Evolutionary conservation across 1,140 invertebrate genomes (phyloP), one percentile per base, ranked within the genome.

Genomic region (Dendrolimus punctatus): DNA sequence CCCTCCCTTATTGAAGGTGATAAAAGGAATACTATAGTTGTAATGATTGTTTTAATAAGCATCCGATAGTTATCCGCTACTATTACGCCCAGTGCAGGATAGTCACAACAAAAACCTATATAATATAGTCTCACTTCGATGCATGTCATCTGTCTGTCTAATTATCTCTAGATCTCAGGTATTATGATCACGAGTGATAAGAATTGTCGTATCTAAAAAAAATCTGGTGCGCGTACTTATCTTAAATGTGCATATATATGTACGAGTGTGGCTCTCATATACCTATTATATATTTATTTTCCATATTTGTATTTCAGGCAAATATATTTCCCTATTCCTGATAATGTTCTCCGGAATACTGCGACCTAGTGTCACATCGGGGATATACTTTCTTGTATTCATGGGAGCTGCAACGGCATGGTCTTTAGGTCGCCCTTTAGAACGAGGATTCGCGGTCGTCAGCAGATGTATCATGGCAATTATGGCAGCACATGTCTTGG

Each of bases 331-430:
- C 8, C 77, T 96, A 42, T 90, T 91, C 39, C 89, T 92, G 6
- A 82, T 96, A 52, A 96, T 95, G 80, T 89, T 94, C 60, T 91
- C 93, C 9, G 94, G 94, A 0, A 91, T 94, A 45, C 76, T 96
- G 67, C 89, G 91, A 47, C 95, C 95, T 4, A 96, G 94, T 10
- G 86, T 95, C 5, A 90, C 93, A 4, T 93, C 92, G 40, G 92
- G 91, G 7, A 89, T 97, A 40, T 98, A 98, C 82, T 98, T 96
- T 82, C 63, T 96, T 8, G 89, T 93, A 8, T 99, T 99, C 78
- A 86, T 99, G 63, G 90, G 90, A 38, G 90, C 94, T 5, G 93
- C 94, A 8, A 98, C 96, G 0, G 95, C 95, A 87, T 97, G 97
- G 95, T 92, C 95, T 9, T 93, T 93, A 66, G 94, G 94, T 72